phyloP scores from a whole-genome alignment of 2,797 vertebrate genomes.

The Orestias chungarensis region DNA sequence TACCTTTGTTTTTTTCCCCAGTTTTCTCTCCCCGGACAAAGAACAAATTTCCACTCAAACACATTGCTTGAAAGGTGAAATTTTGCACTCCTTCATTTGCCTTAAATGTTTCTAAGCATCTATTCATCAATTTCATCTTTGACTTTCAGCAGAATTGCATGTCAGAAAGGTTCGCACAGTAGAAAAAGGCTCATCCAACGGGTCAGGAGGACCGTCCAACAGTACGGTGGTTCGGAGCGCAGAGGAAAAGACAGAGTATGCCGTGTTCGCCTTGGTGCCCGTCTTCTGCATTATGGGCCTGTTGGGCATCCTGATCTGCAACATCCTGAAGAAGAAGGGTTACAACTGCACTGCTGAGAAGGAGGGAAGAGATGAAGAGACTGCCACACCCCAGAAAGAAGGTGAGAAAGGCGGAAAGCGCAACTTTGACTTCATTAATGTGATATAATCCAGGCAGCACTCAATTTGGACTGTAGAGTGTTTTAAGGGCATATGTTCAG shows the following conservation, averaged over 20 bases:
- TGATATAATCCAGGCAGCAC: constrained; percentile 12
- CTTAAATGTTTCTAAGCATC: neutral
- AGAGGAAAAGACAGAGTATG: constrained; percentile 88
- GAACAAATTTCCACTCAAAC: constrained; percentile 44
- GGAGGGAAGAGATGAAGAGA: constrained; percentile 80
- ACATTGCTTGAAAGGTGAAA: constrained; percentile 73
- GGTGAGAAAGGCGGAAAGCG: constrained; percentile 72
- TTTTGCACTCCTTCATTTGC: neutral
- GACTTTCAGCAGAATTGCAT: constrained; percentile 28
- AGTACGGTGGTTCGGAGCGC: constrained; percentile 76
- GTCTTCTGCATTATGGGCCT: constrained; percentile 95
- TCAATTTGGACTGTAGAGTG: constrained; percentile 26
- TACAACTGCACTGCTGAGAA: constrained; percentile 89
- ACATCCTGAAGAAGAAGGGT: constrained; percentile 94
- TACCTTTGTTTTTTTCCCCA: constrained; percentile 30
- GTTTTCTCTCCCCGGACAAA: constrained; percentile 60
- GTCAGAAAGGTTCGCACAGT: constrained; percentile 72
- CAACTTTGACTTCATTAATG: constrained; percentile 19
- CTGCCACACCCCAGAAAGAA: constrained; percentile 76
- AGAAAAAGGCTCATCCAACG: constrained; percentile 53
- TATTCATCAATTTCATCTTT: neutral
- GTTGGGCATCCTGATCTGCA: constrained; percentile 93
- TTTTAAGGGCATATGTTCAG: neutral
- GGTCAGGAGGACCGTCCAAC: constrained; percentile 67
- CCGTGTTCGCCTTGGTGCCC: constrained; percentile 90